These are phyloP conservation scores for Galaxias olidus DNA, from an alignment of 2,797 vertebrate species.

Conservation along the genomic window DNA sequence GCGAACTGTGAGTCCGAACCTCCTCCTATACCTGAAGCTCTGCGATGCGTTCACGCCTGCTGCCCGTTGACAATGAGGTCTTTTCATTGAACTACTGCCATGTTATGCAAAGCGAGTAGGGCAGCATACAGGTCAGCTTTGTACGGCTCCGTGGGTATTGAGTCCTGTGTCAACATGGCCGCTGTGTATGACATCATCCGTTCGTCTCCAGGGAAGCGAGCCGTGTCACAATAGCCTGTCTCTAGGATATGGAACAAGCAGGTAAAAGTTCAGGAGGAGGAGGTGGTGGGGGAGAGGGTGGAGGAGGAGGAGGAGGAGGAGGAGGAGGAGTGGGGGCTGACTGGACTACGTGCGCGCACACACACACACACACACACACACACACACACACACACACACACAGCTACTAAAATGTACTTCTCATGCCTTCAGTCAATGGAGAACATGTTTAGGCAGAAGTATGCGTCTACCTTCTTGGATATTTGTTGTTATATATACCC, in stretches of 20 bases:
- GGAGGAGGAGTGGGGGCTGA: conserved; percentile 6
- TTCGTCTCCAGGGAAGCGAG: conserved; percentile 32
- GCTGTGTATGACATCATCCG: conserved; percentile 29
- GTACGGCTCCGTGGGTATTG: conserved; percentile 13
- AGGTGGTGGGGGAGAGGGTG: neutral
- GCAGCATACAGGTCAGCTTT: neutral
- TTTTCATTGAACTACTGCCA: neutral
- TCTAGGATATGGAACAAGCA: conserved; percentile 26
- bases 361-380: no score
- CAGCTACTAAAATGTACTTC: conserved; percentile 5
- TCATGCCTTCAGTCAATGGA: neutral
- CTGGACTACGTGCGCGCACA: neutral
- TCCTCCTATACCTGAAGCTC: neutral
- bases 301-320: neutral
- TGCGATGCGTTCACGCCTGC: neutral
- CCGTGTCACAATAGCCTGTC: conserved; percentile 4
- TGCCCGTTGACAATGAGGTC: neutral
- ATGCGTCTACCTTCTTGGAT: conserved; percentile 36
- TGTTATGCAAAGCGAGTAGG: conserved; percentile 20
- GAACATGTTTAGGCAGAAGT: conserved; percentile 13
- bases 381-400: no score
- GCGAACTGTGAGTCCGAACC: neutral
- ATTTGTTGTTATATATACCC: no score
- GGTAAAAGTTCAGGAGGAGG: neutral
- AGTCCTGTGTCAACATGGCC: conserved; percentile 21